Evolutionary conservation across 2,888 invertebrate species (phyloP).

Genomic region (Eilema depressum): DNA sequence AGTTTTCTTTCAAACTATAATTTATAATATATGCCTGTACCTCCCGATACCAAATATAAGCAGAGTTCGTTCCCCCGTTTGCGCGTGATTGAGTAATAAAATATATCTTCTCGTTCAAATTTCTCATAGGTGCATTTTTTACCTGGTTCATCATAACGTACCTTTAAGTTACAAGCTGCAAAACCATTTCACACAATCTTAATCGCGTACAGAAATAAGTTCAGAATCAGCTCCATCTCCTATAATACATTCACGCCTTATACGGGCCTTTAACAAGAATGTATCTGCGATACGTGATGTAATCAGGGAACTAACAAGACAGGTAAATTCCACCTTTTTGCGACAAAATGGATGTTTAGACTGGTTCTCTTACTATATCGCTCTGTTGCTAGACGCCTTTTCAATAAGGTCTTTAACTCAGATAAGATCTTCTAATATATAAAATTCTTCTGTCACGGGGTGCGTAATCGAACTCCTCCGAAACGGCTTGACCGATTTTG

Average conservation of each 20-base stretch:
- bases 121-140: too few species aligned
- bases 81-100: too few species aligned
- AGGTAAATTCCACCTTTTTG: conserved; percentile 20
- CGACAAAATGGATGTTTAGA: conserved; percentile 8
- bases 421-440: not conserved
- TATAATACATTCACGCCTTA: conserved; percentile 21
- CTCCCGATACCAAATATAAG: too few species aligned
- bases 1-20: too few species aligned
- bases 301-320: conserved; percentile 20
- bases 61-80: too few species aligned
- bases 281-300: conserved; percentile 24
- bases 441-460: too few species aligned
- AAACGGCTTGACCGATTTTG: too few species aligned
- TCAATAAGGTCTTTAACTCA: not conserved
- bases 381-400: not conserved
- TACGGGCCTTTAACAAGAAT: conserved; percentile 23
- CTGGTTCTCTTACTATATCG: not conserved
- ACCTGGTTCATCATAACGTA: too few species aligned
- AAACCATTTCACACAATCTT: conserved; percentile 2
- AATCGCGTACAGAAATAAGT: conserved; percentile 9
- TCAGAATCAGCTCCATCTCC: conserved; percentile 13
- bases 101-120: too few species aligned
- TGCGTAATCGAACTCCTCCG: too few species aligned
- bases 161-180: not conserved
- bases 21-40: too few species aligned